Base-by-base conservation (phyloP, 2,113 vertebrate species). In the Plestiodon gilberti region DNA sequence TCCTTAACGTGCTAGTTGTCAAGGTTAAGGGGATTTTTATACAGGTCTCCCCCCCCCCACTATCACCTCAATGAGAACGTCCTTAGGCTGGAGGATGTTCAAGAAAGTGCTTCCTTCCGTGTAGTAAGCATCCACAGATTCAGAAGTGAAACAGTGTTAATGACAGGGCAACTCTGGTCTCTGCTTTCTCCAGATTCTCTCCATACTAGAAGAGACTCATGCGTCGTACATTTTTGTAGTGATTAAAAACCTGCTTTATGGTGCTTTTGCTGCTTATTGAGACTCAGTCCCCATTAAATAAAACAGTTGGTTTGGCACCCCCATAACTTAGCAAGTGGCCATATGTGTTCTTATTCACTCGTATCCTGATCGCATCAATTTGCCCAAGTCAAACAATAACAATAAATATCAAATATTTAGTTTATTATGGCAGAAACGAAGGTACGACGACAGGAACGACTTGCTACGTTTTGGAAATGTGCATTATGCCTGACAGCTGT, bases 401-500 rank as follows among this genome's bases (percentile, higher is more conserved):
- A 82, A n/a, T n/a, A n/a, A 87, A 88, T 61, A 84, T 77, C 84
- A 78, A 86, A 38, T 65, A 52, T 85, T 81, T 83, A 70, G 62
- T 28, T 71, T 59, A 89, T 90, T 85, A 89, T 82, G 91, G 86
- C 43, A 95, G 81, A 78, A 84, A 90, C 91, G 75, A 91, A 67
- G 14, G 48, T 57, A 2, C n/a, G 30, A 93, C 33, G 93, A 96
- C 93, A 69, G 81, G 85, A 80, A 84, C 70, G 89, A 90, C 92
- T 91, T 94, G 86, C 90, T 87, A 89, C 35, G 73, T 52, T 71
- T 8, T 33, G 43, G 78, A 81, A 78, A 35, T 70, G 74, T 89
- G 40, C 82, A 81, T 87, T 88, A 81, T 94, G 93, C 80, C 88
- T 83, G 90, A 89, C 91, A 96, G 89, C 93, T 96, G 94, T 83